Evolutionary conservation across 2,113 vertebrate genomes (phyloP), one percentile per base, ranked within the genome.

Genomic region (Gymnobelideus leadbeateri): DNA sequence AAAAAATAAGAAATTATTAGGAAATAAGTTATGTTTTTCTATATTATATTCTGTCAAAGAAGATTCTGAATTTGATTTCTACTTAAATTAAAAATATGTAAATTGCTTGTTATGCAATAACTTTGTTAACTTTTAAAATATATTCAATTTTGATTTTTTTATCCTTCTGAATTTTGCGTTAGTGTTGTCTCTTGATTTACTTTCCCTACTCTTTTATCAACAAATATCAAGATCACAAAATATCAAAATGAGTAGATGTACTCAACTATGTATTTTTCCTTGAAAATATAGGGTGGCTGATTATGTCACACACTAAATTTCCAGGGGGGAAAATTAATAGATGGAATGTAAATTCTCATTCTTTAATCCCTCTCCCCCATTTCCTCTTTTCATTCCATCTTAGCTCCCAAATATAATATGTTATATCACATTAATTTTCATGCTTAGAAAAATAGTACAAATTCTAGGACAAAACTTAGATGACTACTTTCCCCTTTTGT

Each of bases 71-170:
- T 84, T 43, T 43, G 5, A 68, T 1, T 21, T 84, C 37, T 43
- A 84, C 16, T 77, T 77, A 21, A 77, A 43, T 84, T 37, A 84
- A 21, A 8, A 43, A 43, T 49, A 37, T 89, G 47, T 4, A 89
- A 50, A 92, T 49, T 26, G 8, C 54, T 55, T 53, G 31, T 37
- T 84, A 89, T 1, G 4, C 28, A 52, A 57, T 0, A 16, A 84
- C 92, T 3, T 89, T 25, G 91, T 53, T 50, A 77, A 77, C 9
- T 93, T 93, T 93, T 21, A 91, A 95, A 94, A 89, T 91, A n/a
- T 51, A 9, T 3, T 7, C 14, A 37, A 55, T 31, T 57, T 46
- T 89, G 57, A 94, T 92, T 91, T 61, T 1, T 51, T 91, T 24
- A n/a, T 24, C 61, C 28, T 21, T 47, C 2, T 89, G 89, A 37